Percentiles rank a stretch among this genome's conserved stretches.
Conservation (phyloP, 2,888 invertebrate genomes). For the Glyphotaelius pellucidus region DNA sequence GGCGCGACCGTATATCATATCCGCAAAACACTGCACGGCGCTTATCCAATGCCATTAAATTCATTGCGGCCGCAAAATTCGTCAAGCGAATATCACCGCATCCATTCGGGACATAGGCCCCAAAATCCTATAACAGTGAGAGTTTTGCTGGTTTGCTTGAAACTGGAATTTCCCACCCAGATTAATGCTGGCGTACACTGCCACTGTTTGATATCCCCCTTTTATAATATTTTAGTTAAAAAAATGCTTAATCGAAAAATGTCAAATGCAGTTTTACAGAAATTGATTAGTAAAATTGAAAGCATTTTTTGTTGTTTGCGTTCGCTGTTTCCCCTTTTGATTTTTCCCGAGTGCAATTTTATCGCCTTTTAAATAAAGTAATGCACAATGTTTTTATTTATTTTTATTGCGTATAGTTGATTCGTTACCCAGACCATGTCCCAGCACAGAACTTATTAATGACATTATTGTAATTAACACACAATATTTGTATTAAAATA, state of each 20-base stretch:
- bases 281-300: background rate
- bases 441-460: too few relatives aligned
- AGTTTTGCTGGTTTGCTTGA: constrained; percentile 14
- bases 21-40: constrained; percentile 32
- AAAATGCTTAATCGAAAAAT: constrained; percentile 8
- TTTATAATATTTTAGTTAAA: background rate
- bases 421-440: too few relatives aligned
- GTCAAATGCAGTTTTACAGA: background rate
- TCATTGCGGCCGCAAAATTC: constrained; percentile 1
- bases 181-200: background rate
- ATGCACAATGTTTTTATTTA: too few relatives aligned
- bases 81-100: background rate
- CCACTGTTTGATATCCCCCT: background rate
- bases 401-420: too few relatives aligned
- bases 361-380: background rate
- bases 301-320: background rate
- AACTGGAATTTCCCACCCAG: background rate
- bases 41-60: constrained; percentile 22
- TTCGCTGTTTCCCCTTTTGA: background rate
- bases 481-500: too few relatives aligned
- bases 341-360: background rate
- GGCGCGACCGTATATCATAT: constrained; percentile 35
- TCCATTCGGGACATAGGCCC: background rate
- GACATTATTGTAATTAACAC: too few relatives aligned
- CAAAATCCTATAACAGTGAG: background rate